These are phyloP conservation scores for Microcebus ravelobensis DNA, from an alignment of 2,113 vertebrate genomes.

Conservation along the genomic window DNA sequence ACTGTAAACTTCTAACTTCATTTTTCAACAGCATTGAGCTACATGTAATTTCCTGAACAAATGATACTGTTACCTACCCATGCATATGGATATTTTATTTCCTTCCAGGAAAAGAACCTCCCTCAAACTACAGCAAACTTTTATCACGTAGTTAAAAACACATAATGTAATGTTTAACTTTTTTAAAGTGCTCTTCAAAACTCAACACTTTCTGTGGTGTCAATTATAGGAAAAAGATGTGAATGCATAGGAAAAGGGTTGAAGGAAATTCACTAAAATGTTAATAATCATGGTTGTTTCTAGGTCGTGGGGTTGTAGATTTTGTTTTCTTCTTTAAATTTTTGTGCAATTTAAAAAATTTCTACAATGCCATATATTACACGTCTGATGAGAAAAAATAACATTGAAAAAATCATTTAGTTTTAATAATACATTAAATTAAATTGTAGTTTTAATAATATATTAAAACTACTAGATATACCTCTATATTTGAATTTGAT, in stretches of 20 bases:
- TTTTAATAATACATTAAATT: too few species aligned
- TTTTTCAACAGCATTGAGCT: background rate
- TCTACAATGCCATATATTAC: background rate
- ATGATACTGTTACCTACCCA: background rate
- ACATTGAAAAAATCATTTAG: background rate
- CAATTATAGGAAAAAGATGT: background rate
- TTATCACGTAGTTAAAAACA: background rate
- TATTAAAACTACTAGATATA: background rate
- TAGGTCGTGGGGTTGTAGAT: background rate
- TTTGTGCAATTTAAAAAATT: background rate
- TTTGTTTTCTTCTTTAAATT: background rate
- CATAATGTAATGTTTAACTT: background rate
- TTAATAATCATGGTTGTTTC: background rate
- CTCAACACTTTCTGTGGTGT: background rate
- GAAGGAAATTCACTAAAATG: background rate
- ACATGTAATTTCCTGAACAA: background rate
- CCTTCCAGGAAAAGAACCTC: background rate
- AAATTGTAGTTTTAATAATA: too few species aligned
- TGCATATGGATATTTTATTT: background rate
- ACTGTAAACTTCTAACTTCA: background rate
- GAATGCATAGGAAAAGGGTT: background rate
- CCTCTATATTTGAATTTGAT: background rate
- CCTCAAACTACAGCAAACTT: background rate
- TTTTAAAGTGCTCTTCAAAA: background rate
- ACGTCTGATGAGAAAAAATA: background rate